Base-by-base conservation (phyloP, 2,888 invertebrate genomes). In the Nomada ferruginata region DNA sequence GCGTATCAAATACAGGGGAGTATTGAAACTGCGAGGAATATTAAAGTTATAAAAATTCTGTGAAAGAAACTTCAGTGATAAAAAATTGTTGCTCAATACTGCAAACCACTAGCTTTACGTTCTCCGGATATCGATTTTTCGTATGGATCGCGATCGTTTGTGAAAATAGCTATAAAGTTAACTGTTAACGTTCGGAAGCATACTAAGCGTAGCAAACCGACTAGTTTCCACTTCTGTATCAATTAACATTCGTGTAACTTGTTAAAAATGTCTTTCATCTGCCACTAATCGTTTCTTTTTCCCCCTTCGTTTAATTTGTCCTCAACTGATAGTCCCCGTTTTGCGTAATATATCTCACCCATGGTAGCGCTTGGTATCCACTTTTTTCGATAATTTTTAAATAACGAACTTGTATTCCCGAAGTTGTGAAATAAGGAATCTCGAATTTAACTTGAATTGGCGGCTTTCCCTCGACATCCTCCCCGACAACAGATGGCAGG, bases 331-430 rank as follows among this genome's bases (percentile, higher is more conserved):
- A 99, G 94, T 99, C 99, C 70, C 99, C 99, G 94, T 99, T 99
- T 94, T 99, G 99, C 57, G 99, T 99, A 86, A 99, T 99, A 93
- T 99, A 99, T n/a, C 99, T 95, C 7, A 99, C 99, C 99, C 99
- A 99, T 0, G 99, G 99, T 84, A 99, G 94, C 0, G 99, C 99
- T 94, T 99, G 99, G 94, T 99, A 99, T 0, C 99, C 99, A 94
- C 98, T 99, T 94, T 99, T 99, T 93, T 99, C 99, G 91, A 99
- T 99, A 90, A 99, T 99, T 94, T 99, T 99, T 92, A 99, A 94
- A 93, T 99, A 99, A 74, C 99, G 96, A 7, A 97, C 97, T 95
- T 99, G 99, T 90, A 99, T 99, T 52, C 99, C 99, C 42, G 99
- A 99, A 50, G 99, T 99, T 0, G 99, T 99, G 92, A 99, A 99